Base-by-base conservation (phyloP, 2,888 invertebrate species). In the Synanthedon andrenaeformis region DNA sequence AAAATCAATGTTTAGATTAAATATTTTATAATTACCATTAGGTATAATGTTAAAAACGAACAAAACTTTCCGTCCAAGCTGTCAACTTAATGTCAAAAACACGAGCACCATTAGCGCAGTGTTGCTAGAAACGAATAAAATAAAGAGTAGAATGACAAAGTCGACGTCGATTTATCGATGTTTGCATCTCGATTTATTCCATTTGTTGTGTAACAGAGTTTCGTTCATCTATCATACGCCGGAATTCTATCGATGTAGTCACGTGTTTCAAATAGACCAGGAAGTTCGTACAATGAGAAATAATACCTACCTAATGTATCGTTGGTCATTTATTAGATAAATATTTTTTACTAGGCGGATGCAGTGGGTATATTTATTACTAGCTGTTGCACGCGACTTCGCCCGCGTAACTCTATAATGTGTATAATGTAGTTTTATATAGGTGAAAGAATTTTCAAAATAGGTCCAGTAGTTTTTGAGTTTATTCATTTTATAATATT, bases 61-160 rank as follows among this genome's bases (percentile, higher is more conserved):
- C n/a, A 23, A 17, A 17, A 23, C 23, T 23, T 23, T 17, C 23
- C 61, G 57, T 59, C 59, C 48, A 54, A 55, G 53, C 58, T 72
- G 76, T 76, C 76, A 60, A 71, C 74, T 76, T 76, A 77, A 66
- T 66, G 72, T 76, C 76, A 76, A 60, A 66, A 63, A 59, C 62
- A 62, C 60, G 35, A 35, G 60, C 64, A 64, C 75, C 71, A 75
- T 75, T 76, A 76, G 73, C 63, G 61, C 57, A 55, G 62, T 72
- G 74, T 69, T 74, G 65, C 74, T 64, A 67, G 68, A 65, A 64
- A 60, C 56, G 61, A 68, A 70, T 19, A 66, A 68, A 69, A 62
- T 63, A 75, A 74, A 73, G 70, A 75, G 67, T 65, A 72, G 70
- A 77, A 74, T 75, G 78, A 76, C 78, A 76, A 75, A 74, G 74